These are phyloP conservation scores for Anser cygnoides DNA, from an alignment of 2,113 vertebrate genomes.

Conservation along the genomic window DNA sequence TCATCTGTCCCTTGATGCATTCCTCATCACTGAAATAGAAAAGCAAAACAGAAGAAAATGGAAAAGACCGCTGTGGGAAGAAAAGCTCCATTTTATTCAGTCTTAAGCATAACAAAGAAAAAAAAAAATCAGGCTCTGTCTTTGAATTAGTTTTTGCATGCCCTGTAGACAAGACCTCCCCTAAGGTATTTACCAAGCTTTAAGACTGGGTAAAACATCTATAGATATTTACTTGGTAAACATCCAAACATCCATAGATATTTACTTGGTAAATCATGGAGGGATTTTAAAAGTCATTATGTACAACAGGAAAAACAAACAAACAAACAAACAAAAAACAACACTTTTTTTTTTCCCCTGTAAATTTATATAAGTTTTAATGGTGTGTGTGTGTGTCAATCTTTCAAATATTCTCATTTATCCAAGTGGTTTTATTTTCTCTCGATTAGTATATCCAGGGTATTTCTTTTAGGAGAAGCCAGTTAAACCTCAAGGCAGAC, in stretches of 20 bases:
- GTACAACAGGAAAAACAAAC: neutral
- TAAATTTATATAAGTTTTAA: neutral
- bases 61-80: neutral
- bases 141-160: neutral
- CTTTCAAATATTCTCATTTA: neutral
- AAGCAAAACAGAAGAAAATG: constrained; percentile 33
- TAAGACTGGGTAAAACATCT: neutral
- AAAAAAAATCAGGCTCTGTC: rapidly evolving
- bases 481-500: constrained; percentile 22
- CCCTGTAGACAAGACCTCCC: neutral
- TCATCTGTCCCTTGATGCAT: constrained; percentile 13
- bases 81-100: constrained; percentile 25
- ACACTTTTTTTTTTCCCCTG: neutral
- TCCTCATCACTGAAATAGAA: constrained; percentile 31
- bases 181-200: neutral
- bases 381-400: neutral
- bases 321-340: too few relatives aligned
- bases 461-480: neutral
- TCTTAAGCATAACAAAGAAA: neutral
- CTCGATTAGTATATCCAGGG: neutral
- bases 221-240: neutral
- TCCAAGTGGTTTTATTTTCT: neutral
- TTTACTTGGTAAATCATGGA: neutral
- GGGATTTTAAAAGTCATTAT: neutral
- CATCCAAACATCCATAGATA: neutral